Percentiles rank a stretch among this genome's conserved stretches.
Conservation (phyloP, 1,140 invertebrate species). For the Lerema accius region DNA sequence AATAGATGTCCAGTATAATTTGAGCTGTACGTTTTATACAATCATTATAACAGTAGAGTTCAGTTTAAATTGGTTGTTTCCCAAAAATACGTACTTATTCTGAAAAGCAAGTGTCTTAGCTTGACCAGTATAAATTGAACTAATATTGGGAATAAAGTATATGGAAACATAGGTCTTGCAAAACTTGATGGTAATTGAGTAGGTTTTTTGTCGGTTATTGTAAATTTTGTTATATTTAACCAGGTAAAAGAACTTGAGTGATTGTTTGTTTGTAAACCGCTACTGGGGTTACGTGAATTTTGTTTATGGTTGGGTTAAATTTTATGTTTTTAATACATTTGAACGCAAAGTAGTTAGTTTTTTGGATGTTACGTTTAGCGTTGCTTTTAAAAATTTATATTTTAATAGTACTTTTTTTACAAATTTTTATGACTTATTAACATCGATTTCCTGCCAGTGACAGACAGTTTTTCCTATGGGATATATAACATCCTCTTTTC, state of each 20-base stretch:
- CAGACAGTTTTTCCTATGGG: no score
- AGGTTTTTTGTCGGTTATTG: constrained; percentile 33
- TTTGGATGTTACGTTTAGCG: no score
- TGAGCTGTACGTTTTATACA: not conserved
- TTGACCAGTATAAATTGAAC: not conserved
- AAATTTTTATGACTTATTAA: no score
- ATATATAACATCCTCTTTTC: no score
- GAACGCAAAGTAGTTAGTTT: no score
- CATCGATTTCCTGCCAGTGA: no score
- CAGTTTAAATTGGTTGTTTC: not conserved
- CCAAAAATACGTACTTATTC: not conserved
- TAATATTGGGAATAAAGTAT: not conserved
- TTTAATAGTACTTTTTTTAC: no score
- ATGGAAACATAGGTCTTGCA: not conserved
- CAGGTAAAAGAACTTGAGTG: constrained; percentile 23
- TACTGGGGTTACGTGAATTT: constrained; percentile 23
- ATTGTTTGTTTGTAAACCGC: constrained; percentile 32
- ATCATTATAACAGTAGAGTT: constrained; percentile 1
- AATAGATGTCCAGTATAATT: constrained; percentile 10
- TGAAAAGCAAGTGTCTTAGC: not conserved
- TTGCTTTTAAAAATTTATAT: no score
- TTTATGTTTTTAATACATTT: no score
- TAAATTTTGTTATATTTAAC: constrained; percentile 30
- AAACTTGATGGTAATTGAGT: not conserved
- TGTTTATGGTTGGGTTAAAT: not conserved